A percentile compares a stretch with the other conserved stretches of the same genome.
Evolutionary conservation across 2,888 invertebrate species (phyloP).

Genomic region (Luperina testacea): DNA sequence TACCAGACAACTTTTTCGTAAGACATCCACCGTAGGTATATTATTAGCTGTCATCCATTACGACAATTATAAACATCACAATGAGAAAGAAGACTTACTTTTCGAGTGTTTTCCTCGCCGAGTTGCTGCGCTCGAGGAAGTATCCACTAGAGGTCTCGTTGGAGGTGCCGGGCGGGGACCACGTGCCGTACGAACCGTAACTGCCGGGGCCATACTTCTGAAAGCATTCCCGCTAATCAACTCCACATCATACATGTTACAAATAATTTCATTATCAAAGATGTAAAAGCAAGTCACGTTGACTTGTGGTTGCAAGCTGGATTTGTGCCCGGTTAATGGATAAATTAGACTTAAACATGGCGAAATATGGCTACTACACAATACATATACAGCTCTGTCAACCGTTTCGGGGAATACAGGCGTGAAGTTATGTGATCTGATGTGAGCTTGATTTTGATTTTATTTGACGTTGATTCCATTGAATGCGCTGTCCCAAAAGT

Average conservation of each 20-base stretch:
- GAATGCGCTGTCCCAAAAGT: background rate
- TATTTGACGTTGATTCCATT: background rate
- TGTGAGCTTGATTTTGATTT: background rate
- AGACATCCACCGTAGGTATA: background rate
- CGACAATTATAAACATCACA: background rate
- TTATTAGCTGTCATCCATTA: background rate
- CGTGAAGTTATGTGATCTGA: background rate
- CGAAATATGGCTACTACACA: background rate
- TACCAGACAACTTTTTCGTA: background rate
- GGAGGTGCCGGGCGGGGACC: slow-evolving; percentile 98
- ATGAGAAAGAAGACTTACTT: slow-evolving; percentile 75
- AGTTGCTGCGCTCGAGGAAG: slow-evolving; percentile 97
- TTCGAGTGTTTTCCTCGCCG: slow-evolving; percentile 96
- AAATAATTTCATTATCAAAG: background rate
- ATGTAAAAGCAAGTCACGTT: background rate
- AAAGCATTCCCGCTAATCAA: slow-evolving; percentile 61
- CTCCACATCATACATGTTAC: slow-evolving; percentile 17
- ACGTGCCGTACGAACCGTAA: slow-evolving; percentile 96
- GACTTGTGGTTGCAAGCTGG: background rate
- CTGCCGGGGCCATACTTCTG: slow-evolving; percentile 90
- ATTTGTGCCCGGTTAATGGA: background rate
- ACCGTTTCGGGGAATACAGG: too few species aligned
- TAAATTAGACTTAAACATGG: background rate
- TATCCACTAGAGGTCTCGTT: slow-evolving; percentile 98
- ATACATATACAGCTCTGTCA: background rate